These are phyloP conservation scores for Myzus persicae DNA, from an alignment of 1,140 invertebrate genomes.

Conservation along the genomic window DNA sequence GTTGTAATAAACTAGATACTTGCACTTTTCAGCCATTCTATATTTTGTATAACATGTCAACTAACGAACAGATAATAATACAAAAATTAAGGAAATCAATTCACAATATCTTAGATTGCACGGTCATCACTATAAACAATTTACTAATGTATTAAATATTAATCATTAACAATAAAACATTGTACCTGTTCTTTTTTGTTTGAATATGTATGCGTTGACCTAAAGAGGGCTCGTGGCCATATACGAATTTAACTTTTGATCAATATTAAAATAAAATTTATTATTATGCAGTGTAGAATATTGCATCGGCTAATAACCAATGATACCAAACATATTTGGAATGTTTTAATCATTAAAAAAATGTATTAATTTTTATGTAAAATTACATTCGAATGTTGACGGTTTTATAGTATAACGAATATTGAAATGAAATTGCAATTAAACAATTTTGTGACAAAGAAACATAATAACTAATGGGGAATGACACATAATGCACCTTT, in stretches of 20 bases:
- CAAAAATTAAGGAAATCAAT: neutral
- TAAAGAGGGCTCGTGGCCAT: neutral
- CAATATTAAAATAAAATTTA: neutral
- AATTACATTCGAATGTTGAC: neutral
- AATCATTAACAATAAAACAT: neutral
- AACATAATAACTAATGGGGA: neutral
- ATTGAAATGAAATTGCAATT: neutral
- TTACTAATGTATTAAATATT: neutral
- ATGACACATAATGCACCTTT: neutral
- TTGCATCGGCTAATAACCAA: neutral
- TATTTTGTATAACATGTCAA: neutral
- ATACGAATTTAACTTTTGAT: neutral
- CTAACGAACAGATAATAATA: neutral
- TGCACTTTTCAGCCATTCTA: neutral
- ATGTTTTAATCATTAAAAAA: neutral
- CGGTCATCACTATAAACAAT: neutral
- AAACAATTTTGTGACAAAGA: neutral
- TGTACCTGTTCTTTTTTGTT: neutral
- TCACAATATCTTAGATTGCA: neutral
- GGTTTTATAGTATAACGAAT: neutral
- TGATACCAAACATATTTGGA: neutral
- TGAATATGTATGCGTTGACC: neutral
- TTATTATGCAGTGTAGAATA: neutral
- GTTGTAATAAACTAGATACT: neutral
- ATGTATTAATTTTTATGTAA: neutral